A percentile compares a stretch with the other conserved stretches of the same genome.
These are phyloP conservation scores for Apamea monoglypha DNA, from an alignment of 2,888 invertebrate species.

Conservation along the genomic window DNA sequence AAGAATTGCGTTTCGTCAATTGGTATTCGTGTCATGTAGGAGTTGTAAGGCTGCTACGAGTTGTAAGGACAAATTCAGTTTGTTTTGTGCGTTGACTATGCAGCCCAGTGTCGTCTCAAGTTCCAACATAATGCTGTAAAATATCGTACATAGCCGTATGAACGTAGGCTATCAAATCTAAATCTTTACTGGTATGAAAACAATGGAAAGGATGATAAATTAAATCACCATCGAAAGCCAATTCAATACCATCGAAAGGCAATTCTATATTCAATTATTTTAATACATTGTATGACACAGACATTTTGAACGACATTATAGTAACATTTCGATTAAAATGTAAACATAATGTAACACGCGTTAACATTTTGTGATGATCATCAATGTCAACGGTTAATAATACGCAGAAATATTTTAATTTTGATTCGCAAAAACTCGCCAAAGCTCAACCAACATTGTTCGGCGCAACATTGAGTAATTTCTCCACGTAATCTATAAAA, in stretches of 20 bases:
- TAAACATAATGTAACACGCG: conserved; percentile 37
- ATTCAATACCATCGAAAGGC: too few species aligned
- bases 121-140: not conserved
- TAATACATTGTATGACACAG: not conserved
- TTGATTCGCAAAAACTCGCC: conserved; percentile 29
- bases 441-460: conserved; percentile 46
- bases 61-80: not conserved
- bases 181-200: not conserved
- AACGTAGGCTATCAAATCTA: not conserved
- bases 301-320: conserved; percentile 22
- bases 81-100: not conserved
- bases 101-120: not conserved
- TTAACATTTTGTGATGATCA: conserved; percentile 43
- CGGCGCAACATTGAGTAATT: conserved; percentile 51
- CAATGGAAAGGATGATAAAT: not conserved
- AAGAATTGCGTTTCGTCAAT: not conserved
- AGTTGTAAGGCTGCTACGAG: too few species aligned
- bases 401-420: conserved; percentile 50
- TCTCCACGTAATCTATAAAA: conserved; percentile 55
- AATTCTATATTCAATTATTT: not conserved
- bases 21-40: not conserved
- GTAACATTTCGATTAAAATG: conserved; percentile 33
- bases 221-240: not conserved
- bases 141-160: not conserved
- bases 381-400: conserved; percentile 51